Evolutionary conservation across 2,797 vertebrate genomes (phyloP), one percentile per base, ranked within the genome.

Genomic region (Sebastiscus tertius): DNA sequence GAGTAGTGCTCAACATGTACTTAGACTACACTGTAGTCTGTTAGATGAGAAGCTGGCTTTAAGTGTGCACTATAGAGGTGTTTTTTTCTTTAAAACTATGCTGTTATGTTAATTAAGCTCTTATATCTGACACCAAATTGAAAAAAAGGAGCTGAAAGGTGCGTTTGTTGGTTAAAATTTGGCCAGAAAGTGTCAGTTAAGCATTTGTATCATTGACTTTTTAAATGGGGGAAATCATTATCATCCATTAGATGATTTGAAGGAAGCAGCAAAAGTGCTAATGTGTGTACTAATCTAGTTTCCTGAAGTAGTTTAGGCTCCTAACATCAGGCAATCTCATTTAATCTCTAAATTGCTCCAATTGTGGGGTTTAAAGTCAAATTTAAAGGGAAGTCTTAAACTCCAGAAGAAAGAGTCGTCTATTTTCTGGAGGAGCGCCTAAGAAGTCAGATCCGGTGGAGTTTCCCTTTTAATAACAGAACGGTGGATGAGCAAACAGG

Each of bases 391-490:
- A 72, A 52, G 56, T 79, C 76, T 87, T 26, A 24, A 55, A 36
- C 56, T 71, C 59, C 20, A 69, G 59, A 80, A 85, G 70, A 87
- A 84, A 75, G 73, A 75, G 42, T 39, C 5, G 10, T 75, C 54
- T 80, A 34, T 81, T 77, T 84, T 80, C 67, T 83, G 64, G 33
- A 81, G 14, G 22, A 20, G 1, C 72, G 1, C 72, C 79, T 74
- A 80, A 49, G 36, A 73, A 84, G 84, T 77, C 42, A 39, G 79
- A 84, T 90, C 91, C 89, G 86, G 89, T 61, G 88, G 92, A 91
- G 82, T 93, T 93, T 87, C 89, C 92, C 91, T 87, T 33, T 33
- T 90, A 87, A 90, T 92, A 79, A 92, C 83, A 85, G 82, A 81
- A 6, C 49, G 29, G 90, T 85, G 88, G 84, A 85, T 85, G 92